Evolutionary conservation across 1,140 invertebrate species (phyloP), one percentile per base, ranked within the genome.

Genomic region (Pseudobourletiella spinata): DNA sequence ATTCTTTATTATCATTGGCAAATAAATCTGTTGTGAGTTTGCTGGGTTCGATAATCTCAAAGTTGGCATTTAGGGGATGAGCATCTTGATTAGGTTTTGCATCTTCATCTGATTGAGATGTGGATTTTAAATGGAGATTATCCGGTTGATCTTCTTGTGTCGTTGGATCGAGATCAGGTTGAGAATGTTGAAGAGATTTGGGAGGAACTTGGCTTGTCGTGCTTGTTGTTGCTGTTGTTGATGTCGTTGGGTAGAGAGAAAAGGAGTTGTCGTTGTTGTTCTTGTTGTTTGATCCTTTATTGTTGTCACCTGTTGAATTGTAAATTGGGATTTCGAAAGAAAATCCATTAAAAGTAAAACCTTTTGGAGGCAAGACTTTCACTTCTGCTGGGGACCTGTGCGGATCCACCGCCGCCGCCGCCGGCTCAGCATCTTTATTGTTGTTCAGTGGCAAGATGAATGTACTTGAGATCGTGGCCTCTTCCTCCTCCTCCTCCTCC

Each of bases 311-410:
- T 29, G 29, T 6, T 24, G 24, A 15, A 32, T 28, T 42, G 22
- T 54, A 54, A 54, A 65, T 65, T 0, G 63, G 63, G 28, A 61
- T 39, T 42, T 60, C 54, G 57, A 65, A 61, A 18, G 63, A 65
- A 32, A 59, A 46, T 8, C 64, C 60, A 29, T 62, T 39, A 54
- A 61, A 61, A 1, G 25, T 43, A 46, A 65, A 65, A 24, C 39
- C 64, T 26, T 57, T 46, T 25, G 64, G 64, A 18, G 64, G 64
- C 20, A 62, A 46, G 18, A 66, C 59, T 62, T 58, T 66, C 55
- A 66, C 64, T 66, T 66, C 59, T 18, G 64, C 57, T 3, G 60
- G 60, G 15, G 25, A 48, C 6, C 50, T 46, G 28, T 63, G 61
- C 1, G 30, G 16, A 0, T 48, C 48, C 18, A 50, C 57, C 2